These are phyloP conservation scores for Hyppa rectilinea DNA, from an alignment of 2,888 invertebrate genomes.

Conservation along the genomic window DNA sequence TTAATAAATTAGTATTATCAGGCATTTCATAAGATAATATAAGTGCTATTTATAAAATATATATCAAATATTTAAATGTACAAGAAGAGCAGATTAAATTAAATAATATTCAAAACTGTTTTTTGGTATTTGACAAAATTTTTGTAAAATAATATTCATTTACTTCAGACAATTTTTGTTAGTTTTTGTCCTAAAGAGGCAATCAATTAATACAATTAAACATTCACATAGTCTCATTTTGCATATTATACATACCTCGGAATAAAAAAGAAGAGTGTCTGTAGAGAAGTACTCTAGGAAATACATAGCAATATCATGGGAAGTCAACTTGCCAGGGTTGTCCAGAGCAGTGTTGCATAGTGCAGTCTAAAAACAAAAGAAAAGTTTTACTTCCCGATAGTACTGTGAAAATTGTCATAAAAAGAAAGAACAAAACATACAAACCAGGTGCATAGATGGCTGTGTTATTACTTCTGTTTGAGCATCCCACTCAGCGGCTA, in stretches of 20 bases:
- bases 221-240: not conserved
- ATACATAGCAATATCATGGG: constrained; percentile 94
- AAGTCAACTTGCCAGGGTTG: constrained; percentile 96
- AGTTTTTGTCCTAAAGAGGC: not conserved
- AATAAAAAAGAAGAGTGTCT: constrained; percentile 95
- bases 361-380: constrained; percentile 92
- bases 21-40: not conserved
- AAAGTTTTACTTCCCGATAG: not conserved
- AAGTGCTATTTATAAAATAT: not conserved
- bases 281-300: constrained; percentile 95
- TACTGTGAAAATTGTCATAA: not conserved
- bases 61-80: not conserved
- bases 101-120: not conserved
- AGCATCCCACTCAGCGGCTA: constrained; percentile 98
- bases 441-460: constrained; percentile 97
- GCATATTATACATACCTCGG: constrained; percentile 90
- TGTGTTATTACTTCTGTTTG: constrained; percentile 95
- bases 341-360: constrained; percentile 97
- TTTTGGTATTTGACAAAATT: too few relatives aligned
- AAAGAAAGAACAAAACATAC: constrained; percentile 26
- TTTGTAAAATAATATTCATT: not conserved
- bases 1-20: not conserved
- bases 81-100: not conserved
- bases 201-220: not conserved
- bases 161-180: not conserved